phyloP scores from a whole-genome alignment of 2,888 invertebrate genomes.

The Ichneumoninae sp. region DNA sequence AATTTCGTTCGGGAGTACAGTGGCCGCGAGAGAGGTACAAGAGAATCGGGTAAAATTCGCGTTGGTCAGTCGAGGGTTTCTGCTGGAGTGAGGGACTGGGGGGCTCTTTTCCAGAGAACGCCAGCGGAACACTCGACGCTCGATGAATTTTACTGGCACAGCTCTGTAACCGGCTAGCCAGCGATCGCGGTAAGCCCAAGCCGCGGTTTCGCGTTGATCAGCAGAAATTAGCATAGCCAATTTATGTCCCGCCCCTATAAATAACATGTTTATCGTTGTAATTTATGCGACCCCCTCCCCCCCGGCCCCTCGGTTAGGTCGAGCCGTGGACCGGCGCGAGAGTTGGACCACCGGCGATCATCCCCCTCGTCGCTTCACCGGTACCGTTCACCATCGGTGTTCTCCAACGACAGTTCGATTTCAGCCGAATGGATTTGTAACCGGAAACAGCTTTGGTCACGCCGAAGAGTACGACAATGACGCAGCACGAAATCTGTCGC shows the following conservation, averaged over 20 bases:
- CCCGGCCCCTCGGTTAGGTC: neutral
- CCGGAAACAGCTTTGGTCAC: slow-evolving; percentile 41
- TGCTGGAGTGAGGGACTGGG: slow-evolving; percentile 20
- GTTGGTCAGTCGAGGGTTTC: no score
- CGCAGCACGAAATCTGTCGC: slow-evolving; percentile 21
- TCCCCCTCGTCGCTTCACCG: slow-evolving; percentile 33
- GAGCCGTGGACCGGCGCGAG: slow-evolving; percentile 16
- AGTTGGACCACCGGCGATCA: slow-evolving; percentile 32
- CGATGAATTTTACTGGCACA: slow-evolving; percentile 67
- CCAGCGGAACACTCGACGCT: slow-evolving; percentile 53
- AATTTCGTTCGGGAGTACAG: slow-evolving; percentile 47
- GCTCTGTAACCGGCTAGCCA: slow-evolving; percentile 27
- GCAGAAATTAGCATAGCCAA: slow-evolving; percentile 83
- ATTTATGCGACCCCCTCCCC: slow-evolving; percentile 78
- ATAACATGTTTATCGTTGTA: slow-evolving; percentile 84
- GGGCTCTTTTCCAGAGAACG: slow-evolving; percentile 24
- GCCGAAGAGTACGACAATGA: slow-evolving; percentile 23
- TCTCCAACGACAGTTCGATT: slow-evolving; percentile 59
- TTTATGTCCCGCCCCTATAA: slow-evolving; percentile 82
- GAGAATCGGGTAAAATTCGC: slow-evolving; percentile 29
- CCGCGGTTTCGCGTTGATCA: slow-evolving; percentile 81
- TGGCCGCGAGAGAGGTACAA: slow-evolving; percentile 24
- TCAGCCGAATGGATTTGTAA: slow-evolving; percentile 51
- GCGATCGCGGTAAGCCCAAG: slow-evolving; percentile 71
- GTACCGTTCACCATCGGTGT: slow-evolving; percentile 44